A percentile compares a stretch with the other conserved stretches of the same genome.
Evolutionary conservation across 2,113 vertebrate genomes (phyloP).

Genomic region (Megaptera novaeangliae): DNA sequence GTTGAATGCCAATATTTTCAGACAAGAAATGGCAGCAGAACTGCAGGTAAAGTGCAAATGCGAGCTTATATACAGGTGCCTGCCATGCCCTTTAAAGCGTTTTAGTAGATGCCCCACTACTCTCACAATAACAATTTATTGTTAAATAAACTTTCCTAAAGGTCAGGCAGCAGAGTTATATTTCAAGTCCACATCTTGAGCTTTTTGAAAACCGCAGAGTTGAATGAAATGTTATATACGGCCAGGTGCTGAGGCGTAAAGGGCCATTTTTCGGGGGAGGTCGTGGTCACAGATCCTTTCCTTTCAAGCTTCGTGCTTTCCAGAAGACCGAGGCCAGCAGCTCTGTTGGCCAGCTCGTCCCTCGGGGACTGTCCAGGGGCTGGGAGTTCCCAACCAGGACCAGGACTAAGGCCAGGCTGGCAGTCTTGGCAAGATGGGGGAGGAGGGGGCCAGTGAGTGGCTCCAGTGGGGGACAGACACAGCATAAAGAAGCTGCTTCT

Average conservation of each 20-base stretch:
- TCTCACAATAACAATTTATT: no score
- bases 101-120: rapidly evolving
- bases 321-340: not conserved
- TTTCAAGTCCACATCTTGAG: not conserved
- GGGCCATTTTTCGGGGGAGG: not conserved
- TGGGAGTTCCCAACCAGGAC: no score
- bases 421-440: not conserved
- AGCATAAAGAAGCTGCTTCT: not conserved
- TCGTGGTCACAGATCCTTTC: not conserved
- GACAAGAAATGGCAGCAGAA: rapidly evolving
- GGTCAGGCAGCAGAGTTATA: not conserved
- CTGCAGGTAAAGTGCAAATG: not conserved
- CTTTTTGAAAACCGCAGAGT: not conserved
- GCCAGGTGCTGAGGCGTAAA: rapidly evolving
- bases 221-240: not conserved
- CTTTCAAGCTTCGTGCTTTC: rapidly evolving
- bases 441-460: not conserved
- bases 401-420: not conserved
- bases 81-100: rapidly evolving
- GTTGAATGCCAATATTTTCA: not conserved
- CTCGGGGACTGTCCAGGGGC: not conserved
- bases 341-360: not conserved
- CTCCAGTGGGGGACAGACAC: not conserved
- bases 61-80: rapidly evolving
- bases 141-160: not conserved